Evolutionary conservation across 2,888 invertebrate species (phyloP), one percentile per base, ranked within the genome.

Genomic region (Dryadula phaetusa): DNA sequence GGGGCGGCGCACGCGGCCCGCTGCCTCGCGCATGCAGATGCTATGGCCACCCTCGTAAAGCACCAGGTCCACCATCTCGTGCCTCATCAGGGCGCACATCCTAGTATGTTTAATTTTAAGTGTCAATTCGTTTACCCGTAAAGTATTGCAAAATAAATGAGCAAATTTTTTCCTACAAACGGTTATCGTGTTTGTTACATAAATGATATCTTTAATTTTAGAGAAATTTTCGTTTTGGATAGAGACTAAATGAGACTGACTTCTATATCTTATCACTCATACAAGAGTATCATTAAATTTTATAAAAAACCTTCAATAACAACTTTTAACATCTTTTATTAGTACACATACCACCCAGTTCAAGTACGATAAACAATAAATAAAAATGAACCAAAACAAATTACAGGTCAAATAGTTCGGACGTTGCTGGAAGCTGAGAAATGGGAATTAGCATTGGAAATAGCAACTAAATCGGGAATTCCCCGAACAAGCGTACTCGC

Each of bases 391-490:
- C 1, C 2, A 14, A 42, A 44, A 44, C 5, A 25, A 18, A 44
- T 44, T 44, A 16, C 28, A 86, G 94, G 94, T 77, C 94, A 95
- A 75, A 94, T 95, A 58, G 88, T 97, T 49, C 94, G 97, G 67
- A 95, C 95, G 52, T 87, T 98, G 4, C 92, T 98, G n/a, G 96
- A 96, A 84, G 95, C 95, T 0, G 98, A 98, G 79, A 95, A 97
- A 79, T 97, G 98, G 96, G 94, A 95, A 67, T 84, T 98, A 47
- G 98, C 97, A 0, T 80, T 97, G 64, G 96, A 97, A 79, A 95
- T 98, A 49, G 97, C 98, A 1, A 96, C 98, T 0, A 98, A 98
- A 87, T 96, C 95, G 68, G 98, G 98, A 0, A 88, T 97, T 18
- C 95, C 97, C 18, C 94, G 95, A 7, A 94, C 94, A 77, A 95